phyloP scores from a whole-genome alignment of 2,113 vertebrate genomes.

The Brevimyrus niger region DNA sequence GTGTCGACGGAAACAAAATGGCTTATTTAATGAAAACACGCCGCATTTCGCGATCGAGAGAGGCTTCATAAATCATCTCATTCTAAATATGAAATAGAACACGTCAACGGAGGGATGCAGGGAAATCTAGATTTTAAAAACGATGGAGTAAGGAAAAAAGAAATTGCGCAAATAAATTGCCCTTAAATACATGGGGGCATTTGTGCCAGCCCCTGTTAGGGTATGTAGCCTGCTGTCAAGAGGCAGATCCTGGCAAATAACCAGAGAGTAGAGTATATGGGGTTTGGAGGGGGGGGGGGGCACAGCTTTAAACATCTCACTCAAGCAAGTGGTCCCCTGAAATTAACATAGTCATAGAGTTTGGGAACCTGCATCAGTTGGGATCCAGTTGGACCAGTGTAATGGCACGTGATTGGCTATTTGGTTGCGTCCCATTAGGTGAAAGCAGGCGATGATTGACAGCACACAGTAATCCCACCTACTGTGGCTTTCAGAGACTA shows the following conservation, averaged over 20 bases:
- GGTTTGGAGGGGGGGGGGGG: background rate
- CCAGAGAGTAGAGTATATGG: background rate
- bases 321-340: background rate
- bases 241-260: background rate
- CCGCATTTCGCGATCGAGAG: background rate
- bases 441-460: background rate
- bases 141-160: background rate
- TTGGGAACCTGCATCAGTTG: background rate
- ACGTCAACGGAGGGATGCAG: background rate
- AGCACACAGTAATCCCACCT: background rate
- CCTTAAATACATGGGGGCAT: background rate
- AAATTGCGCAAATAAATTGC: background rate
- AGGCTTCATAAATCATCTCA: background rate
- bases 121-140: background rate
- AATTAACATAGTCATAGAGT: background rate
- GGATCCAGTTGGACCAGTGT: background rate
- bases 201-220: background rate
- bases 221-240: background rate
- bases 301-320: background rate
- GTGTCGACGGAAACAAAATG: background rate
- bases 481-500: background rate
- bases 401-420: background rate
- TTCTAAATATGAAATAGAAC: background rate
- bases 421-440: background rate
- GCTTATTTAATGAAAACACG: slow-evolving; percentile 6